These are phyloP conservation scores for Hippocampus barbouri DNA, from an alignment of 2,113 vertebrate genomes.

Conservation along the genomic window DNA sequence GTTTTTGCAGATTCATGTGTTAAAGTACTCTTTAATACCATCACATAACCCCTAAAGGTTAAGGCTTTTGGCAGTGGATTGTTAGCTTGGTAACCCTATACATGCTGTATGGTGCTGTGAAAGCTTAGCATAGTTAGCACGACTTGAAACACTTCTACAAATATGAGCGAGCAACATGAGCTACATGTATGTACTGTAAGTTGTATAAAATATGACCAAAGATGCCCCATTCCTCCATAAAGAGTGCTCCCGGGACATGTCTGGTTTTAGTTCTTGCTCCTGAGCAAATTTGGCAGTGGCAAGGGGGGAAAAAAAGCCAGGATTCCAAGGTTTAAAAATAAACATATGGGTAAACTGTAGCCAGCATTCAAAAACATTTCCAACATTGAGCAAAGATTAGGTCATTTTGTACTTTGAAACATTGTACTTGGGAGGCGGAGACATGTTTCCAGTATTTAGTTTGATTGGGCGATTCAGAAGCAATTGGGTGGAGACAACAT, in stretches of 20 bases:
- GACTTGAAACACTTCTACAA: conserved; percentile 20
- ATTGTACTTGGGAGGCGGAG: conserved; percentile 43
- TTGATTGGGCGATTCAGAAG: conserved; percentile 35
- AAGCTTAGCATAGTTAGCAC: conserved; percentile 41
- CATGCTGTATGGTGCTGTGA: conserved; percentile 37
- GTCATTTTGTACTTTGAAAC: conserved; percentile 35
- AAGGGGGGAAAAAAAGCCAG: conserved; percentile 24
- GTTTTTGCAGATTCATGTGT: neutral
- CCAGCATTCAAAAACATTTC: conserved; percentile 58
- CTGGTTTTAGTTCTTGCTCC: conserved; percentile 44
- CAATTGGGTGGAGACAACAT: conserved; percentile 22
- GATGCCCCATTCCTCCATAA: conserved; percentile 6
- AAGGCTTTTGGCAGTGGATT: conserved; percentile 37
- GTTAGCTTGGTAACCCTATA: conserved; percentile 46
- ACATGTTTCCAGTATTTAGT: conserved; percentile 61
- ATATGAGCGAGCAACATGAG: conserved; percentile 8
- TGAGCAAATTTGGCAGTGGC: conserved; percentile 48
- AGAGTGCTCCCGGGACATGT: conserved; percentile 20
- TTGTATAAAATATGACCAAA: conserved; percentile 10
- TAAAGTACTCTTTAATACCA: conserved; percentile 5
- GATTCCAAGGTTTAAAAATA: conserved; percentile 75
- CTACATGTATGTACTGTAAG: conserved; percentile 32
- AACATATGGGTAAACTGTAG: conserved; percentile 65
- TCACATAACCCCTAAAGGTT: conserved; percentile 59
- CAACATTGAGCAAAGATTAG: conserved; percentile 52